These are phyloP conservation scores for Ichneumon xanthorius DNA, from an alignment of 2,888 invertebrate genomes.

Conservation along the genomic window DNA sequence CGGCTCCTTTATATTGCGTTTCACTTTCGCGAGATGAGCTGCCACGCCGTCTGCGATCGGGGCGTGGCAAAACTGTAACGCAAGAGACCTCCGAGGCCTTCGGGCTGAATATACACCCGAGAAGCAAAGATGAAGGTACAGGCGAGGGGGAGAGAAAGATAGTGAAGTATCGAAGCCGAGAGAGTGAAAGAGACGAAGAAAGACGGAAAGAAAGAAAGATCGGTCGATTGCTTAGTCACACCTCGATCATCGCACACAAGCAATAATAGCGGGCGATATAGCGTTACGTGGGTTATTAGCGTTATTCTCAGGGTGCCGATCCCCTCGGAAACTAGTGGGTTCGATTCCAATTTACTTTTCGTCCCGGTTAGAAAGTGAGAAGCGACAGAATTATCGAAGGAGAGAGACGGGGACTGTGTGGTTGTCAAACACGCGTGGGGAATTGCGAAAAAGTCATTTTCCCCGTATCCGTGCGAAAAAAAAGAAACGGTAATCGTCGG, in stretches of 20 bases:
- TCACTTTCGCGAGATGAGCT: conserved; percentile 85
- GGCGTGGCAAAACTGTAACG: conserved; percentile 85
- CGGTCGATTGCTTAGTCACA: conserved; percentile 64
- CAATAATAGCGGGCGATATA: conserved; percentile 8
- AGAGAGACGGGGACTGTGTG: neutral
- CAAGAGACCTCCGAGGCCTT: conserved; percentile 81
- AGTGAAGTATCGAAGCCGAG: conserved; percentile 20
- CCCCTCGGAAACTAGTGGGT: conserved; percentile 42
- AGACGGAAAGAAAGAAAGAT: conserved; percentile 55
- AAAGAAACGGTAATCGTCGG: neutral
- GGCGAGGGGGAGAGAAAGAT: conserved; percentile 18
- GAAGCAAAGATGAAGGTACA: conserved; percentile 55
- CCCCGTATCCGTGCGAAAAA: neutral
- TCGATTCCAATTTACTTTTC: conserved; percentile 27
- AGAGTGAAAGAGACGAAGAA: conserved; percentile 24
- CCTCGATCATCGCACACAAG: conserved; percentile 38
- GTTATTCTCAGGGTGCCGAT: conserved; percentile 31
- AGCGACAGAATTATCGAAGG: neutral
- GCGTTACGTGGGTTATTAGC: conserved; percentile 30
- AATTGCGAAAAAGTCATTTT: conserved; percentile 8
- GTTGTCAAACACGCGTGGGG: neutral
- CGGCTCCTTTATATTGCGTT: conserved; percentile 84
- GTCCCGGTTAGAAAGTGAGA: conserved; percentile 41
- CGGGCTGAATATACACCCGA: conserved; percentile 58
- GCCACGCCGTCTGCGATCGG: conserved; percentile 74